phyloP scores from a whole-genome alignment of 2,888 invertebrate genomes.

The Volucella inanis region DNA sequence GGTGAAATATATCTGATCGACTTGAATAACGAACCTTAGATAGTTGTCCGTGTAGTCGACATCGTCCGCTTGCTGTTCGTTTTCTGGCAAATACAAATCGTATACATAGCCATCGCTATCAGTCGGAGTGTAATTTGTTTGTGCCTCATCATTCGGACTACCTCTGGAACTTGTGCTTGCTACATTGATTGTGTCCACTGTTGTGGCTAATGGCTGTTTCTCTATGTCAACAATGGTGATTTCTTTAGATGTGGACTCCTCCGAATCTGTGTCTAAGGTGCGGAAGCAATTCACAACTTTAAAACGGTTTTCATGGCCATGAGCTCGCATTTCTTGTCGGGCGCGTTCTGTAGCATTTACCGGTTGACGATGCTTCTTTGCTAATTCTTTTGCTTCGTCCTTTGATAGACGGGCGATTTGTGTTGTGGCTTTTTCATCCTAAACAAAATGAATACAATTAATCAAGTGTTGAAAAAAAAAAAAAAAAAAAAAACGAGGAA shows the following conservation, averaged over 20 bases:
- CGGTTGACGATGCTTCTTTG: conserved; percentile 83
- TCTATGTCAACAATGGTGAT: conserved; percentile 86
- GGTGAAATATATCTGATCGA: conserved; percentile 81
- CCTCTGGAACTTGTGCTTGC: conserved; percentile 54
- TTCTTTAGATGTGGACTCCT: conserved; percentile 68
- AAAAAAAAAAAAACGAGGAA: neutral
- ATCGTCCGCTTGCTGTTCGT: conserved; percentile 83
- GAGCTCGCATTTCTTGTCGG: conserved; percentile 83
- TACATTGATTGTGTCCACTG: conserved; percentile 20
- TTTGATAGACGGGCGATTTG: conserved; percentile 84
- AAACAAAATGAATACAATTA: neutral
- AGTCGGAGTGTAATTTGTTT: conserved; percentile 75
- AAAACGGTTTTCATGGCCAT: conserved; percentile 84
- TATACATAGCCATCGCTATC: conserved; percentile 85
- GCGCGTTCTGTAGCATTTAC: conserved; percentile 83
- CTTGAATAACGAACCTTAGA: conserved; percentile 83
- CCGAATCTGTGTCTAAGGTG: conserved; percentile 78
- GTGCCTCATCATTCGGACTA: neutral
- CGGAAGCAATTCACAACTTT: conserved; percentile 86
- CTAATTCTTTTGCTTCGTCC: conserved; percentile 83
- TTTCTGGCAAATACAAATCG: conserved; percentile 86
- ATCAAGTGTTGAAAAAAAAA: neutral
- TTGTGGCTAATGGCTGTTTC: conserved; percentile 76
- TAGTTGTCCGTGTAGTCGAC: conserved; percentile 82
- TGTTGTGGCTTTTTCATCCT: conserved; percentile 83